Evolutionary conservation across 2,888 invertebrate species (phyloP).

Genomic region (Chrysodeixis includens): DNA sequence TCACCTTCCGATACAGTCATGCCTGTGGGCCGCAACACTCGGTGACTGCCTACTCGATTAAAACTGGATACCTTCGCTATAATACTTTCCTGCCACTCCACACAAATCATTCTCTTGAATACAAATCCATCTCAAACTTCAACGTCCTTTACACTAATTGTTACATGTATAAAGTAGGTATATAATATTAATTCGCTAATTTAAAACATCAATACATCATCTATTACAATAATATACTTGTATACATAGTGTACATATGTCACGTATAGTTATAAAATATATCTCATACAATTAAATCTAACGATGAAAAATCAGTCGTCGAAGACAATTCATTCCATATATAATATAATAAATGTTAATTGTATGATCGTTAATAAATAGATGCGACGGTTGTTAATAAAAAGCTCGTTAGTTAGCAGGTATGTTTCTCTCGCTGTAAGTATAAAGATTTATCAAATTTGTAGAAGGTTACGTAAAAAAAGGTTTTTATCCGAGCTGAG

Average conservation of each 20-base stretch:
- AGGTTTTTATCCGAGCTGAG: conserved; percentile 25
- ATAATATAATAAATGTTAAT: conserved; percentile 57
- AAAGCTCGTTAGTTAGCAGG: conserved; percentile 70
- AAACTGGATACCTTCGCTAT: conserved; percentile 31
- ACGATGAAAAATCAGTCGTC: conserved; percentile 86
- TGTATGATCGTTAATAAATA: conserved; percentile 62
- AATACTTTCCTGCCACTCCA: conserved; percentile 34
- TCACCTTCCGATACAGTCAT: conserved; percentile 21
- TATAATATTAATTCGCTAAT: conserved; percentile 72
- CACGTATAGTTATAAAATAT: conserved; percentile 79
- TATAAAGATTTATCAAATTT: conserved; percentile 48
- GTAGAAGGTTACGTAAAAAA: conserved; percentile 45
- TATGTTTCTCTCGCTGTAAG: conserved; percentile 36
- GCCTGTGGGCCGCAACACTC: conserved; percentile 20
- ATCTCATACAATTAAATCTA: conserved; percentile 73
- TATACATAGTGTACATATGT: conserved; percentile 72
- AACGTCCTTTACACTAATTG: conserved; percentile 55
- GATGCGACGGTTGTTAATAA: conserved; percentile 69
- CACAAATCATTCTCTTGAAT: conserved; percentile 38
- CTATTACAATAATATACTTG: conserved; percentile 72
- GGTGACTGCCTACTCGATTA: conserved; percentile 17
- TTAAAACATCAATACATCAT: conserved; percentile 72
- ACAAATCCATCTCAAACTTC: conserved; percentile 45
- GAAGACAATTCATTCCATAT: conserved; percentile 73
- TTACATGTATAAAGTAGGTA: conserved; percentile 68